These are phyloP conservation scores for Lamprotornis superbus DNA, from an alignment of 2,113 vertebrate species.

Conservation along the genomic window DNA sequence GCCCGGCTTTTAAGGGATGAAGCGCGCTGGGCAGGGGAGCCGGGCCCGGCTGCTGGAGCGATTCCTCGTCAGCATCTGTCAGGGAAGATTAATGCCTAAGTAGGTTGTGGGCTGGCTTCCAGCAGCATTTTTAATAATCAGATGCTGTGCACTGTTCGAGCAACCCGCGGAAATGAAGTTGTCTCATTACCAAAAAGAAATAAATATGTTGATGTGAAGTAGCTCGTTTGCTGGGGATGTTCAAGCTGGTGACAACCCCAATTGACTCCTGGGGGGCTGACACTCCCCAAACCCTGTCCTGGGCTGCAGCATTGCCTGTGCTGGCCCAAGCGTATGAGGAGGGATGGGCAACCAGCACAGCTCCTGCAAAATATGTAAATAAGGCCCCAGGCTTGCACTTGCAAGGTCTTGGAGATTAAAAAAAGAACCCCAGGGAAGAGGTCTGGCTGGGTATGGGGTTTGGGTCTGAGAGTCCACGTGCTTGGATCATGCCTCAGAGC, in stretches of 20 bases:
- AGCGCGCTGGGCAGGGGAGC: background rate
- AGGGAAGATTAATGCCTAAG: slow-evolving; percentile 60
- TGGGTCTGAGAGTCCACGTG: fast-evolving
- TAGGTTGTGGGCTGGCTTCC: slow-evolving; percentile 55
- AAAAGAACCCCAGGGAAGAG: background rate
- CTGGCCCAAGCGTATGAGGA: background rate
- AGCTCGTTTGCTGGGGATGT: background rate
- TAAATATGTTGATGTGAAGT: background rate
- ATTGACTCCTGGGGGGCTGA: background rate
- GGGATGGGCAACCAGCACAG: background rate
- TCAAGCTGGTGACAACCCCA: background rate
- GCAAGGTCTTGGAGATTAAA: background rate
- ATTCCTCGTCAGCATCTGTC: slow-evolving; percentile 61
- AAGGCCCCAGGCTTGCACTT: background rate
- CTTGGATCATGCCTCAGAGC: fast-evolving
- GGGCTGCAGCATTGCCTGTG: background rate
- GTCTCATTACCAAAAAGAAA: background rate
- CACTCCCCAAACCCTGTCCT: background rate
- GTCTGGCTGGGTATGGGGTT: background rate
- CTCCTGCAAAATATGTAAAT: background rate
- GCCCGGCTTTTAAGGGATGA: slow-evolving; percentile 53
- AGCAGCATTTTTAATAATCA: slow-evolving; percentile 56
- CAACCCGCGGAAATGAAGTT: background rate
- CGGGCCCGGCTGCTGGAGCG: background rate
- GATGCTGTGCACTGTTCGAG: background rate